phyloP scores from a whole-genome alignment of 2,888 invertebrate genomes.

The Catocala sponsa region DNA sequence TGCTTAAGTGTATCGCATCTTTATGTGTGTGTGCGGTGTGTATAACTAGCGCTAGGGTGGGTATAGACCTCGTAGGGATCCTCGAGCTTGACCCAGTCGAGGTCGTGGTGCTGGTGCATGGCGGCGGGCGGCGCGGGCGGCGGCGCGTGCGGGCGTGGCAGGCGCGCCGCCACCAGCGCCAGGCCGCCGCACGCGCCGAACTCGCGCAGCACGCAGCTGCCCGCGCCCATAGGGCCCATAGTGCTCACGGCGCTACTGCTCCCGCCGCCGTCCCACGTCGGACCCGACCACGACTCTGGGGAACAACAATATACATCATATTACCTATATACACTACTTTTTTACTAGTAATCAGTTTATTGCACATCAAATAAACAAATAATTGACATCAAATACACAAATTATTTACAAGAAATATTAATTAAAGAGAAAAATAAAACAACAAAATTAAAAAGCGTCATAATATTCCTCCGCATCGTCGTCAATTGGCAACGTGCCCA shows the following conservation, averaged over 20 bases:
- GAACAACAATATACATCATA: too few species aligned
- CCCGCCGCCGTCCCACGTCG: constrained; percentile 57
- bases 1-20: too few species aligned
- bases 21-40: too few species aligned
- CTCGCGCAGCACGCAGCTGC: constrained; percentile 89
- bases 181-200: constrained; percentile 96
- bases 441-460: too few species aligned
- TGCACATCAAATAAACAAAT: too few species aligned
- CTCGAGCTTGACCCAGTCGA: constrained; percentile 91
- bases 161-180: constrained; percentile 95
- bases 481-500: too few species aligned
- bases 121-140: constrained; percentile 85
- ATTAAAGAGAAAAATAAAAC: too few species aligned
- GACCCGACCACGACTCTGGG: constrained; percentile 60
- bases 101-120: constrained; percentile 86
- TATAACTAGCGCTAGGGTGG: too few species aligned
- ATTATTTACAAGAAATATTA: too few species aligned
- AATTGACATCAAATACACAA: too few species aligned
- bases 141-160: constrained; percentile 96
- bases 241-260: neutral
- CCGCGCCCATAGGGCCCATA: constrained; percentile 7
- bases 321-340: neutral
- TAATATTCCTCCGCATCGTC: too few species aligned
- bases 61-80: constrained; percentile 88
- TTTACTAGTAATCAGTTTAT: too few species aligned